Percentiles rank a stretch among this genome's conserved stretches.
These are phyloP conservation scores for Calyptomena viridis DNA, from an alignment of 2,113 vertebrate genomes.

Conservation along the genomic window DNA sequence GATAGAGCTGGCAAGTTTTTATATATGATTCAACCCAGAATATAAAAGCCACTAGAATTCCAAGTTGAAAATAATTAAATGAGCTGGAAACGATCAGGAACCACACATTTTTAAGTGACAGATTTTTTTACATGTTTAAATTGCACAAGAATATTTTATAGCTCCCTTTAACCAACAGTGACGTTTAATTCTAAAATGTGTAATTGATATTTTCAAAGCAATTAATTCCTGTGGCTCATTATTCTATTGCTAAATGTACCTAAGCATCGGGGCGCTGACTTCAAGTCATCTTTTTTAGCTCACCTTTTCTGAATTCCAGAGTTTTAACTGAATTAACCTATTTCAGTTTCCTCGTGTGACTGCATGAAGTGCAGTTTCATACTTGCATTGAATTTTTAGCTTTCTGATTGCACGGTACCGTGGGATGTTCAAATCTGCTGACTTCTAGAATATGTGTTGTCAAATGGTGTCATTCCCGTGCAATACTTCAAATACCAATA, in stretches of 20 bases:
- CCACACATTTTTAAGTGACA: conserved; percentile 82
- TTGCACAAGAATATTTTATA: conserved; percentile 81
- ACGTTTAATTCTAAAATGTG: conserved; percentile 71
- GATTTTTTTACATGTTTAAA: conserved; percentile 85
- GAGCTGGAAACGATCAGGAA: conserved; percentile 86
- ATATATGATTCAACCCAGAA: conserved; percentile 87
- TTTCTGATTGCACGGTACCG: conserved; percentile 44
- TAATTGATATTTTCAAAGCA: conserved; percentile 72
- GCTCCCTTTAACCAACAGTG: conserved; percentile 75
- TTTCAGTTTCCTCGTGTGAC: conserved; percentile 9
- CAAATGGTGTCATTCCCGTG: conserved; percentile 39
- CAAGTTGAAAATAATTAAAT: conserved; percentile 87
- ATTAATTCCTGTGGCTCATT: conserved; percentile 60
- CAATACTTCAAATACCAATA: not conserved
- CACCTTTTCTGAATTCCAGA: conserved; percentile 10
- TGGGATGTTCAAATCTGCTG: conserved; percentile 23
- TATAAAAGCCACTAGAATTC: conserved; percentile 85
- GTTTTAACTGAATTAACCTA: conserved; percentile 22
- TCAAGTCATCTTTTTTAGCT: not conserved
- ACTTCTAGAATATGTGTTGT: conserved; percentile 48
- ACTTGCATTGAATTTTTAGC: conserved; percentile 11
- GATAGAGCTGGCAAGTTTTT: conserved; percentile 86
- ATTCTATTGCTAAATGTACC: conserved; percentile 48
- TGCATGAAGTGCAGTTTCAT: not conserved
- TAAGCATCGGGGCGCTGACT: not conserved